These are phyloP conservation scores for Sinella curviseta DNA, from an alignment of 1,140 invertebrate genomes.

Conservation along the genomic window DNA sequence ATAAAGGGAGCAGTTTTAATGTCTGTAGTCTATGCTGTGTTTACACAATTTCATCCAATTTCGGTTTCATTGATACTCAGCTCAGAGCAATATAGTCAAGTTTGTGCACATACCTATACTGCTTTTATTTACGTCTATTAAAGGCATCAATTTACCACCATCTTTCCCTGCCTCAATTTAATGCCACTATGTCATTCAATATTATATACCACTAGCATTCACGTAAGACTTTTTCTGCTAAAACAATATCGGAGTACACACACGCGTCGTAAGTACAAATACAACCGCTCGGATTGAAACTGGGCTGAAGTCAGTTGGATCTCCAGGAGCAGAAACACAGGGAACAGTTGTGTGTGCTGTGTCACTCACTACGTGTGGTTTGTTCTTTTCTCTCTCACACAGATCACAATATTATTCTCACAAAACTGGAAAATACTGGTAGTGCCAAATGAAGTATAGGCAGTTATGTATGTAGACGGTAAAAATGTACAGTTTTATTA, in stretches of 20 bases:
- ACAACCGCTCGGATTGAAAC: background rate
- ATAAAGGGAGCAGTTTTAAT: background rate
- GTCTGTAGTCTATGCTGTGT: background rate
- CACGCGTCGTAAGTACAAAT: background rate
- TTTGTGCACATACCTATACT: no score
- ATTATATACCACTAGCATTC: background rate
- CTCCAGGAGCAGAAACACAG: background rate
- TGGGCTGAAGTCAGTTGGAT: background rate
- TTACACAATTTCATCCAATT: constrained; percentile 1
- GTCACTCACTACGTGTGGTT: background rate
- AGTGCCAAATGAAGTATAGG: no score
- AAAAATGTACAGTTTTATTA: no score
- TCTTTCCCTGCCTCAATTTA: background rate
- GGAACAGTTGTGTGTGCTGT: background rate
- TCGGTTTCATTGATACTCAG: background rate
- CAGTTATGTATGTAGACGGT: no score
- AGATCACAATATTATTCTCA: no score
- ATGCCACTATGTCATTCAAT: background rate
- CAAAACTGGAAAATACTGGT: no score
- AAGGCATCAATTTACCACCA: constrained; percentile 1
- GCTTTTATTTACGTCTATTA: background rate
- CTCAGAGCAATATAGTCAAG: background rate
- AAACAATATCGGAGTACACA: background rate
- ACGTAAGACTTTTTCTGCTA: background rate
- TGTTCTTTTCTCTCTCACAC: background rate